Conservation (phyloP, 2,797 vertebrate genomes). For the Poecilia wingei region DNA sequence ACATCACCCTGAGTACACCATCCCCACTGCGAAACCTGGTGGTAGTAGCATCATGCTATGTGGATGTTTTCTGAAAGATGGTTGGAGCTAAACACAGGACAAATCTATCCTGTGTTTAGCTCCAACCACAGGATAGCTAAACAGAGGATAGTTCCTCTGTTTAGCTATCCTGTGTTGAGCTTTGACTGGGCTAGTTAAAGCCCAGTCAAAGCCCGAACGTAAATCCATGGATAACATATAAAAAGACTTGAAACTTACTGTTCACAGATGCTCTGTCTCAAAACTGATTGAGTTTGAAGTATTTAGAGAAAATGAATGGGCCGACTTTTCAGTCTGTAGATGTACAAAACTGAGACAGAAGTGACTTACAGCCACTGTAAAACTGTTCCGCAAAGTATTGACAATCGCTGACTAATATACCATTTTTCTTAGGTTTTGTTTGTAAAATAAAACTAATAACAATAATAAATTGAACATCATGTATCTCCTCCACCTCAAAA, state of each 20-base stretch:
- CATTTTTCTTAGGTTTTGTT: neutral
- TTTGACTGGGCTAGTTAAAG: neutral
- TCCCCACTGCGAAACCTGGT: neutral
- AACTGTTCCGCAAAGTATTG: neutral
- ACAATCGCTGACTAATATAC: neutral
- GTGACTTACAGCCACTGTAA: too few relatives aligned
- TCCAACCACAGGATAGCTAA: too few relatives aligned
- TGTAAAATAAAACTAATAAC: neutral
- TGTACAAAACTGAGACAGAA: too few relatives aligned
- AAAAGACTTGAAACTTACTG: neutral
- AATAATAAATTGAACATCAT: neutral
- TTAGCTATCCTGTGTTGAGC: too few relatives aligned
- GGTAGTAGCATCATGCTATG: neutral
- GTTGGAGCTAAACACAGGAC: neutral
- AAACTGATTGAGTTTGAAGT: neutral
- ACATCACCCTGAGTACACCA: neutral
- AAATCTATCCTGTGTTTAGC: neutral
- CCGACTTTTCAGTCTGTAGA: neutral
- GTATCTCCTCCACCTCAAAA: neutral
- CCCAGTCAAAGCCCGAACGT: neutral
- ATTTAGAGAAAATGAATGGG: neutral
- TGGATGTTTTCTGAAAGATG: neutral
- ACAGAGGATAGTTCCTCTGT: too few relatives aligned
- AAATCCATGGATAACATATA: neutral
- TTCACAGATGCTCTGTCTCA: neutral